Evolutionary conservation across 2,113 vertebrate genomes (phyloP), one percentile per base, ranked within the genome.

Genomic region (Ammodytes marinus): DNA sequence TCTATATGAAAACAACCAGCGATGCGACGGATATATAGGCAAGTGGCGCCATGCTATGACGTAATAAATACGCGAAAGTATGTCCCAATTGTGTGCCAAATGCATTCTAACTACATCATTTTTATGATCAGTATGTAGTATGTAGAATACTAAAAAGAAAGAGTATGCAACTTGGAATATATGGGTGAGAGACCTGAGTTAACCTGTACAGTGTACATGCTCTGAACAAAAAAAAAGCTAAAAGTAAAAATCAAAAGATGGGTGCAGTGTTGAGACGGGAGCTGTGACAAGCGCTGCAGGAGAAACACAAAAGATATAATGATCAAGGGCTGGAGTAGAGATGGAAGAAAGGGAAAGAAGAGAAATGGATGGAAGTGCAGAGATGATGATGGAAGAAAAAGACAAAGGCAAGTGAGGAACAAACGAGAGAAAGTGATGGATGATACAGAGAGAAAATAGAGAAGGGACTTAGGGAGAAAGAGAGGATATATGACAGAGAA

Each of bases 161-260:
- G 27, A 27, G 27, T 27, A 27, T 27, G 27, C 1, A 27, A 27
- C 2, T 27, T 27, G 27, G 27, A 27, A 27, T 27, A 27, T 27
- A 27, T 27, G 27, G 27, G 27, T 70, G 17, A 80, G 63, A 83
- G 63, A 58, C 70, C 63, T 43, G 68, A 82, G 74, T 5, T 82
- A 75, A 87, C 74, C 67, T 61, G 37, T 8, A 47, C 17, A 58
- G 27, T 27, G n/a, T n/a, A n/a, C n/a, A n/a, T 27, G 19, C 3
- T 77, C 13, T 63, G 66, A 52, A 79, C 50, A 49, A 42, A 37
- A 43, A 46, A 14, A n/a, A 6, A 39, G 4, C 40, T 40, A 10
- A 61, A 58, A 83, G 35, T 54, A 17, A 37, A 79, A 84, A 70
- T 54, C 43, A 79, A 74, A 85, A 72, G 53, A 77, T n/a, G 40